Percentiles rank a stretch among this genome's conserved stretches.
These are phyloP conservation scores for Abramis brama DNA, from an alignment of 2,113 vertebrate genomes.

Conservation along the genomic window DNA sequence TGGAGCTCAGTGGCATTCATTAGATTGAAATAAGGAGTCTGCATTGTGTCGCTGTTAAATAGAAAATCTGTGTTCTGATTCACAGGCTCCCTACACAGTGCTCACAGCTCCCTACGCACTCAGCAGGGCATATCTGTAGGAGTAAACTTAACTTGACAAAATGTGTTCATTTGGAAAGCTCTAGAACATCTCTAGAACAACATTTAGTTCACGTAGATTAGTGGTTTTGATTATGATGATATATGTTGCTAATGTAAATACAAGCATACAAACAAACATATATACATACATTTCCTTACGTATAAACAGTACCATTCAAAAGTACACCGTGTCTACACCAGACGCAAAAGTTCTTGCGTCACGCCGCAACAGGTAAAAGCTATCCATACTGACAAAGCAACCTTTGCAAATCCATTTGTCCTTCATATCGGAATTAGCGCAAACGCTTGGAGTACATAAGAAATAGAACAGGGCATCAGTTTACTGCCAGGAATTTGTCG, in stretches of 20 bases:
- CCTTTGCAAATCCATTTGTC: too few relatives aligned
- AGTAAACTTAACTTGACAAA: neutral
- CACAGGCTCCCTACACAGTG: neutral
- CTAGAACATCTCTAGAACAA: neutral
- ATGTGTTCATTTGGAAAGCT: neutral
- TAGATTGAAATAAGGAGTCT: neutral
- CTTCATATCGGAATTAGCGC: too few relatives aligned
- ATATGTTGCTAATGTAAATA: neutral
- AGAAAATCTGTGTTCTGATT: neutral
- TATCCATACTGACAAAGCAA: too few relatives aligned
- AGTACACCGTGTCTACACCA: too few relatives aligned
- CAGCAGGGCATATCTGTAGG: neutral
- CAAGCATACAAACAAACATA: too few relatives aligned
- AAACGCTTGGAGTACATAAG: too few relatives aligned
- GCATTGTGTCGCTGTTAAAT: neutral
- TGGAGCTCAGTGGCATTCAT: neutral
- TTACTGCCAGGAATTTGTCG: too few relatives aligned
- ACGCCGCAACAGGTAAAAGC: too few relatives aligned
- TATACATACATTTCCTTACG: too few relatives aligned
- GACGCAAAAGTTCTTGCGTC: too few relatives aligned
- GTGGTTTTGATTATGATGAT: neutral
- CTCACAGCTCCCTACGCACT: conserved; percentile 8
- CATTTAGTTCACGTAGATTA: neutral
- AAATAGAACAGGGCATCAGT: too few relatives aligned
- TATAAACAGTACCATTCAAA: too few relatives aligned